Evolutionary conservation across 2,113 vertebrate species (phyloP).

Genomic region (Cephalopholis sonnerati): DNA sequence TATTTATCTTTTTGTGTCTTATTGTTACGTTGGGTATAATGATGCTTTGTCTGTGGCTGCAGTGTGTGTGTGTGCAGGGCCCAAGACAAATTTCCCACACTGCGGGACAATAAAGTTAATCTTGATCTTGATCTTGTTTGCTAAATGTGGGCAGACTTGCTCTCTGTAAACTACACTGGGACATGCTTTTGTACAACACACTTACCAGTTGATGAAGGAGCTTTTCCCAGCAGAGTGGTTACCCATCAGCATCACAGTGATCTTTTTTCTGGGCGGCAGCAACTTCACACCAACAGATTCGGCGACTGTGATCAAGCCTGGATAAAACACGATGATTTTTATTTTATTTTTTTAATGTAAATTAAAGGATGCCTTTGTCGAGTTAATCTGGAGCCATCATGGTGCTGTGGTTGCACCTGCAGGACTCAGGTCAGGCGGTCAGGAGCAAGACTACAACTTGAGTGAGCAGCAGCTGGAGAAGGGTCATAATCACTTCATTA

Average conservation of each 20-base stretch:
- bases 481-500: background rate
- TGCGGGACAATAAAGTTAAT: too few species aligned
- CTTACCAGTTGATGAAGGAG: constrained; percentile 90
- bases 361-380: background rate
- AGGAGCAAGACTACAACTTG: background rate
- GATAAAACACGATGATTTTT: background rate
- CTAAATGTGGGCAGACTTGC: too few species aligned
- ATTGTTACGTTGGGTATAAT: too few species aligned
- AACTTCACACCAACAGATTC: constrained; percentile 84
- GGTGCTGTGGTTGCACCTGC: background rate
- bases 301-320: constrained; percentile 86
- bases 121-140: too few species aligned
- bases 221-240: constrained; percentile 91
- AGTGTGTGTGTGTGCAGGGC: too few species aligned
- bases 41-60: too few species aligned
- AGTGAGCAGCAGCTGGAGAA: background rate
- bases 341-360: too few species aligned
- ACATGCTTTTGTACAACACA: background rate
- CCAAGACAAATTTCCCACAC: too few species aligned
- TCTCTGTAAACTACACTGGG: background rate
- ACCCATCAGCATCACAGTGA: constrained; percentile 89
- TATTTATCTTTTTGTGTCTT: too few species aligned
- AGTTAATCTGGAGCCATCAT: background rate
- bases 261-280: constrained; percentile 88
- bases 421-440: background rate